Base-by-base conservation (phyloP, 2,797 vertebrate species). In the Squalus acanthias region DNA sequence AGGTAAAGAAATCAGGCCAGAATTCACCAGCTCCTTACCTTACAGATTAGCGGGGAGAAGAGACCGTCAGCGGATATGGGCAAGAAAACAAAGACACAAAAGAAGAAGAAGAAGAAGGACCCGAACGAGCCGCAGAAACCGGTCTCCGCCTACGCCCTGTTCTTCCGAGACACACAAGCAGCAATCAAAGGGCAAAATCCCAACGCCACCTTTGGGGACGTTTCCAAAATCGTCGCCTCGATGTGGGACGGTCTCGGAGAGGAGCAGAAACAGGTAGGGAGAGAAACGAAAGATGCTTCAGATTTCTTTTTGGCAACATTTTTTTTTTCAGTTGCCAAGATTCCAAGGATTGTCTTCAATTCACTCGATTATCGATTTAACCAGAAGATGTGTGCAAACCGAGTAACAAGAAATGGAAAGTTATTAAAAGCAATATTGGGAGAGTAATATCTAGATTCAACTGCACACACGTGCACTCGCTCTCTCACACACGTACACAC, bases 81-180 rank as follows among this genome's bases (percentile, higher is more conserved):
- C 96, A 99, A 99, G 98, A 99, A 99, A 96, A 98, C 99, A 97
- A 99, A 99, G 97, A 99, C 98, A 96, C 99, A 99, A 96, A 99
- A 99, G 97, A 99, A 99, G 98, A 99, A 99, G 98, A 99, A 99
- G 97, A 99, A 99, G 98, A 99, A 99, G 98, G 99, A 99, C 96
- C 99, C 99, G 96, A 99, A 99, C 0, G 99, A 99, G 98, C 99
- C 99, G 0, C 99, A 99, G 96, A 99, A 99, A 97, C 99, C 99
- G 0, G 99, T 99, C 97, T 99, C 99, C 0, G 99, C 99, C 96
- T 99, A 99, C 0, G 99, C 99, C 12, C 98, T 99, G 97, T 99
- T 99, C 98, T 99, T 99, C 98, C 98, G 99, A 97, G 99, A 99
- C 97, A 99, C 99, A 0, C 99, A 99, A 97, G 99, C 99, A 0